Evolutionary conservation across 2,888 invertebrate genomes (phyloP).

Genomic region (Sclerodermus sp.): DNA sequence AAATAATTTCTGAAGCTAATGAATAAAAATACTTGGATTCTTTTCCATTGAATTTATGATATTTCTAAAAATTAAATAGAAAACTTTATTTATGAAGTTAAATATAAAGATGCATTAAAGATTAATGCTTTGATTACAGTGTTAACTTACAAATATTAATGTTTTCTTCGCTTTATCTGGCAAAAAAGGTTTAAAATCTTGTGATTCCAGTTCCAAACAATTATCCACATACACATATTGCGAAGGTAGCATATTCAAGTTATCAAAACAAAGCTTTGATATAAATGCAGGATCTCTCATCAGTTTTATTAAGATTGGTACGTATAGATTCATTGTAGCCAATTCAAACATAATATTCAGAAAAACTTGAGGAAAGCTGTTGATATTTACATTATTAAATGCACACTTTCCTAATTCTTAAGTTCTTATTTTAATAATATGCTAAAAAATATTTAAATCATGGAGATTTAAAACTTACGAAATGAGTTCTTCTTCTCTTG

Average conservation of each 20-base stretch:
- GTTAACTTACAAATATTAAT: conserved; percentile 59
- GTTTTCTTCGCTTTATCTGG: conserved; percentile 57
- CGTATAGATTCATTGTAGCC: conserved; percentile 13
- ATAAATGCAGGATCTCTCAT: conserved; percentile 65
- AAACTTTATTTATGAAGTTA: too few relatives aligned
- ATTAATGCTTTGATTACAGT: not conserved
- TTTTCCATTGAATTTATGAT: not conserved
- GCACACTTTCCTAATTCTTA: not conserved
- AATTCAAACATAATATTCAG: conserved; percentile 9
- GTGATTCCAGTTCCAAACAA: too few relatives aligned
- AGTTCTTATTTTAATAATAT: too few relatives aligned
- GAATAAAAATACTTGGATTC: not conserved
- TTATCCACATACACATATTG: conserved; percentile 58
- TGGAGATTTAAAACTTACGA: conserved; percentile 13
- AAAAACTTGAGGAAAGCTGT: conserved; percentile 27
- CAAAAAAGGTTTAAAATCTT: conserved; percentile 52
- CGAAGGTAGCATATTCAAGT: conserved; percentile 59
- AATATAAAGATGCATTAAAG: too few relatives aligned
- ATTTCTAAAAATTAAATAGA: not conserved
- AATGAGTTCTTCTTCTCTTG: conserved; percentile 5
- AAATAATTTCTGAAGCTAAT: conserved; percentile 4
- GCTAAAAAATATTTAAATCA: too few relatives aligned
- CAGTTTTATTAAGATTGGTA: conserved; percentile 60
- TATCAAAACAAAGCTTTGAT: conserved; percentile 61
- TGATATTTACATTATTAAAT: not conserved